Base-by-base conservation (phyloP, 2,113 vertebrate genomes). In the Cacatua alba region DNA sequence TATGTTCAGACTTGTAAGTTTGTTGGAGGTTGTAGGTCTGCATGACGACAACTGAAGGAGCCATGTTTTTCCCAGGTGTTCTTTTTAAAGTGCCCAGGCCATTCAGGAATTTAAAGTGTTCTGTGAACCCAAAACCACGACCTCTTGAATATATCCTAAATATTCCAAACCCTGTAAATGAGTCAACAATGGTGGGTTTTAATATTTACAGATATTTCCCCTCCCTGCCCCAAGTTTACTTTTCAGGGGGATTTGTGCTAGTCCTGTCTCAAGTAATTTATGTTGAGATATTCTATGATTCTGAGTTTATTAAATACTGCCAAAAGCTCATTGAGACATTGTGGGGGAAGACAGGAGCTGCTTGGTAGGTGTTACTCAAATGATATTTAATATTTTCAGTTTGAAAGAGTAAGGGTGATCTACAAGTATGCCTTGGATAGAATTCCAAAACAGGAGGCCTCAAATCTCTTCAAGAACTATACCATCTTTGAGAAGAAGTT, bases 401-500 rank as follows among this genome's bases (percentile, higher is more conserved):
- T 99, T 92, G 99, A 99, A 97, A 98, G 99, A 35, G 99, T 99
- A 16, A 98, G 99, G 7, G 99, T 99, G 74, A 99, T 99, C 96
- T 99, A 99, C 92, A 99, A 99, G 94, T 99, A 99, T 7, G 99
- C 99, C 33, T 81, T 99, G 98, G 99, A 99, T 90, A 97, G 98
- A 83, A 99, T 99, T 96, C 98, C 99, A 20, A 99, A 99, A 90
- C 99, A 99, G 43, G 98, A 99, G 18, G 99, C 99, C 14, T 99
- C 99, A 95, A 99, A 99, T 86, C 99, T 99, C 88, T 99, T 99
- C 96, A 99, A 99, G 97, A 99, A 98, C 96, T 99, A 99, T 96
- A 99, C 99, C 4, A 98, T 99, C 97, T 99, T 99, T 93, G 99
- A 99, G 97, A 99, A 99, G 98, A 99, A 99, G 97, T 99, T 99